A percentile compares a stretch with the other conserved stretches of the same genome.
Conservation (phyloP, 2,888 invertebrate genomes). For the Entomobrya proxima region DNA sequence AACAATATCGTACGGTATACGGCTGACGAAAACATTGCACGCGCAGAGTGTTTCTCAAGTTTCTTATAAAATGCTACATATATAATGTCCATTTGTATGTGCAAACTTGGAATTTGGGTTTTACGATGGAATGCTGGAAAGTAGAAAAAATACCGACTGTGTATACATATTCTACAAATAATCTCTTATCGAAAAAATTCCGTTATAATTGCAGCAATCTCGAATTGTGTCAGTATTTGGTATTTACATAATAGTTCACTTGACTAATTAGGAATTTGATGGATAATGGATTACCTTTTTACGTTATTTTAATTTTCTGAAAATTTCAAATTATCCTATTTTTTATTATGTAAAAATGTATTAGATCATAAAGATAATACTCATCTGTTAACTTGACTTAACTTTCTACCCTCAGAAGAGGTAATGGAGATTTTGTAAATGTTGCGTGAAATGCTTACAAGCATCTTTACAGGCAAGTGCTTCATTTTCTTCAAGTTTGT, state of each 20-base stretch:
- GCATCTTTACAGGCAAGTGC: neutral
- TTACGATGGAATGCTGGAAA: neutral
- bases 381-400: neutral
- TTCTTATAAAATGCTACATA: no score
- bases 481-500: neutral
- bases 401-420: no score
- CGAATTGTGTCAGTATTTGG: neutral
- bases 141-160: neutral
- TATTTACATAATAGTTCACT: neutral
- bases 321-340: neutral
- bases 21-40: neutral
- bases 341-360: neutral
- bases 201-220: neutral
- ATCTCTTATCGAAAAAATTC: no score
- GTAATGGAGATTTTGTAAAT: neutral
- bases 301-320: neutral
- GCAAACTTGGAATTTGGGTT: neutral
- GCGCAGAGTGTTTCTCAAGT: neutral
- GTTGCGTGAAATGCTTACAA: neutral
- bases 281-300: constrained; percentile 30
- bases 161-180: no score
- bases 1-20: neutral
- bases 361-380: no score
- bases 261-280: constrained; percentile 54
- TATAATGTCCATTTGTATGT: neutral